These are phyloP conservation scores for Andrena bicolor DNA, from an alignment of 2,888 invertebrate genomes.

Conservation along the genomic window DNA sequence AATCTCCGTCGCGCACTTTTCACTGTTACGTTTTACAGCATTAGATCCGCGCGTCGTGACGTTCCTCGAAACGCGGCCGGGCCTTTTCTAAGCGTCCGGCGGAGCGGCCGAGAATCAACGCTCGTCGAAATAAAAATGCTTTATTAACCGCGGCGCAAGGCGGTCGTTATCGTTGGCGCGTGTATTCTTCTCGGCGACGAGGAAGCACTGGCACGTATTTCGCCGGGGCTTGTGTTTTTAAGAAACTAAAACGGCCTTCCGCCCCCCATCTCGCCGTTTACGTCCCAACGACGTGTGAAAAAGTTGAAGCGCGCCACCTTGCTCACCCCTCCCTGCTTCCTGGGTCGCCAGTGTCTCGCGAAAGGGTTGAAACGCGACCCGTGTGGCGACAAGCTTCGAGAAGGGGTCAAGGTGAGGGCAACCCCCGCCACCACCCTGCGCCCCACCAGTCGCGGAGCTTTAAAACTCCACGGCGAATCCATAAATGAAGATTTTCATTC, in stretches of 20 bases:
- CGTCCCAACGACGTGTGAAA: constrained; percentile 6
- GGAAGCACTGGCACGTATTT: constrained; percentile 38
- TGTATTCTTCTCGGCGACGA: not conserved
- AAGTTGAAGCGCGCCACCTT: constrained; percentile 20
- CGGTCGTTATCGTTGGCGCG: constrained; percentile 8
- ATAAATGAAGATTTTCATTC: constrained; percentile 24
- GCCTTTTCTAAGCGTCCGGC: constrained; percentile 8
- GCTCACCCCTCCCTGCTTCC: constrained; percentile 10
- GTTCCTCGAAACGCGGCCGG: not conserved
- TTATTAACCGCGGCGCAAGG: constrained; percentile 38
- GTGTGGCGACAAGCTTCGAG: constrained; percentile 25
- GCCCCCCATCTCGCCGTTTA: not conserved
- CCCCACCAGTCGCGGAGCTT: not conserved
- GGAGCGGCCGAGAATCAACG: constrained; percentile 23
- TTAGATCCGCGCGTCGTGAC: no score
- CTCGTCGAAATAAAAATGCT: constrained; percentile 10
- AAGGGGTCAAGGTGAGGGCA: constrained; percentile 40
- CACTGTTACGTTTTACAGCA: no score
- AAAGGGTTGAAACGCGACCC: constrained; percentile 39
- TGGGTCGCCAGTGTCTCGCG: not conserved
- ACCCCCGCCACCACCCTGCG: not conserved
- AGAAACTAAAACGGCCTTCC: constrained; percentile 2
- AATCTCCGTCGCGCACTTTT: no score
- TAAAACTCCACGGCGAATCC: constrained; percentile 14
- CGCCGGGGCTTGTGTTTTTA: not conserved